Evolutionary conservation across 2,888 invertebrate species (phyloP), one percentile per base, ranked within the genome.

Genomic region (Rhaphigaster nebulosa): DNA sequence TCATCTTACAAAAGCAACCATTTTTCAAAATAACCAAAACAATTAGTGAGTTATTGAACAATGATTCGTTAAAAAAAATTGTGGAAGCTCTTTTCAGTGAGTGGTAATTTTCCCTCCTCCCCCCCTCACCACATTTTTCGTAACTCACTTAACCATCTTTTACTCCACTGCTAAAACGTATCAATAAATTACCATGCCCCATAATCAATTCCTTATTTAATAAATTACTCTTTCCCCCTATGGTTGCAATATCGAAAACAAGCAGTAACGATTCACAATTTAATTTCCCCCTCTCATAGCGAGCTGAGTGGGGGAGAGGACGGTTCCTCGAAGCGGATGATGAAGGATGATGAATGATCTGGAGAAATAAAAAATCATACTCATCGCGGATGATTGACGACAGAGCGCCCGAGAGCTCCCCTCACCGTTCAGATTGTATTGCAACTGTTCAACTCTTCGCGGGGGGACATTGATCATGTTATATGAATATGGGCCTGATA

Each of bases 301-400:
- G 60, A n/a, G 60, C 5, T 8, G n/a, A n/a, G 10, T n/a, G 34
- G 70, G 70, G 70, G 38, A 23, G 70, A 8, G 20, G 38, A 20
- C 38, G 20, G 65, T 6, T 34, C 29, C 5, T 18, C 65, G 29
- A 65, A 34, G 70, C 70, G 70, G 38, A 76, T 76, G 70, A 76
- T 29, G 70, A 76, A 76, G 38, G 70, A 76, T 76, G 70, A 76
- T 76, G 70, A 76, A 76, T 38, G 70, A 76, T 38, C 15, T 15
- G 38, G 38, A 38, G 70, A 38, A 76, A 76, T 76, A 76, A 76
- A 76, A 76, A 76, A 38, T 76, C 70, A 76, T 76, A 76, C 34
- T 76, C 70, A 76, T 76, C 70, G 34, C 20, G 20, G 70, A 76
- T 76, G 70, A 76, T 76, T 76, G 70, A 76, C 70, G 70, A 76